phyloP scores from a whole-genome alignment of 2,113 vertebrate species.

The Festucalex cinctus region DNA sequence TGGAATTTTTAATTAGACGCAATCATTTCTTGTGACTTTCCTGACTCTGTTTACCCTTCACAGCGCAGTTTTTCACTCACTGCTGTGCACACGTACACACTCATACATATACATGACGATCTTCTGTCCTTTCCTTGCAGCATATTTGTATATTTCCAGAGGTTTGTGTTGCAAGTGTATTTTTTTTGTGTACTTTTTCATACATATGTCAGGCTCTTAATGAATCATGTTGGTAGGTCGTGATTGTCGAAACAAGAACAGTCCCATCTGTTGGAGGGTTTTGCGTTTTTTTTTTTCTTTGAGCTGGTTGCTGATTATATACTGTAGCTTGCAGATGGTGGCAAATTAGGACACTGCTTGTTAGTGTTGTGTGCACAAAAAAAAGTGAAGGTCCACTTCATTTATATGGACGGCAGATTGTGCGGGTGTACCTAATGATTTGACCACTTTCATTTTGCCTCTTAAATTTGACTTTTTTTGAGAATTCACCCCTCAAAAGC shows the following conservation, averaged over 20 bases:
- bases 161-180: slow-evolving; percentile 29
- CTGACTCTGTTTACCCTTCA: slow-evolving; percentile 9
- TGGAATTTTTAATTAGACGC: slow-evolving; percentile 22
- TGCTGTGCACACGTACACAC: not conserved
- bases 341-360: not conserved
- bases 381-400: not conserved
- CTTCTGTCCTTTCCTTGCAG: not conserved
- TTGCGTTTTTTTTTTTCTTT: not conserved
- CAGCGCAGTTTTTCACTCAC: slow-evolving; percentile 11
- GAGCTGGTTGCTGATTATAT: not conserved
- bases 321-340: not conserved
- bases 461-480: not conserved
- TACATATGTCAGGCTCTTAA: slow-evolving; percentile 39
- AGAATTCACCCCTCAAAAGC: not conserved
- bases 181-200: slow-evolving; percentile 12
- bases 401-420: not conserved
- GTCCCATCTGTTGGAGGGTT: slow-evolving; percentile 30
- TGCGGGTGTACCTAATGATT: not conserved
- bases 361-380: not conserved
- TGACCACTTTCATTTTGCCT: too few species aligned
- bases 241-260: slow-evolving; percentile 37
- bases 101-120: slow-evolving; percentile 3
- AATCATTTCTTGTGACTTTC: slow-evolving; percentile 18
- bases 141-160: slow-evolving; percentile 14
- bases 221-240: slow-evolving; percentile 46